A percentile compares a stretch with the other conserved stretches of the same genome.
These are phyloP conservation scores for Parnassius apollo DNA, from an alignment of 2,888 invertebrate genomes.

Conservation along the genomic window DNA sequence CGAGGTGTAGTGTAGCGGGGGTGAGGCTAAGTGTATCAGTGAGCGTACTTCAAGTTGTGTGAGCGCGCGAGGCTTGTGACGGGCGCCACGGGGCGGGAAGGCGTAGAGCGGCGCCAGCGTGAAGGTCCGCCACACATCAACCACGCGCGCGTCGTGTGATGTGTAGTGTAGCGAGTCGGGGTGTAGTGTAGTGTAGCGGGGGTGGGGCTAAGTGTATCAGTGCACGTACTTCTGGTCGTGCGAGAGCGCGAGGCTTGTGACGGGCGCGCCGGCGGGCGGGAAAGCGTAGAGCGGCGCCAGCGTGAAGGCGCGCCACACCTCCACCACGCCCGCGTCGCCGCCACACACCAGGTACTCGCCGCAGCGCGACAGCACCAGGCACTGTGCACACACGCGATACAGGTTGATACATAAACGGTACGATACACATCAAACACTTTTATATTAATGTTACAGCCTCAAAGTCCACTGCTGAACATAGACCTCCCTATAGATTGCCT, in stretches of 20 bases:
- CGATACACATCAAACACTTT: no score
- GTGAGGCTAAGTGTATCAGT: neutral
- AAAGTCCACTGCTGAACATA: no score
- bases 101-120: slow-evolving; percentile 81
- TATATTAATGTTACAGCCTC: no score
- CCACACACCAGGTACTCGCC: slow-evolving; percentile 99
- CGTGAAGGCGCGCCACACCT: slow-evolving; percentile 99
- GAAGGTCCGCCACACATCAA: slow-evolving; percentile 99
- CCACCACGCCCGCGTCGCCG: slow-evolving; percentile 97
- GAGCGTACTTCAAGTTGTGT: slow-evolving; percentile 95
- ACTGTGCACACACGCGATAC: slow-evolving; percentile 75
- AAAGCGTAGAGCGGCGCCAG: slow-evolving; percentile 98
- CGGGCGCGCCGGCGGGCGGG: slow-evolving; percentile 97
- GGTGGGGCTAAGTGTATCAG: neutral
- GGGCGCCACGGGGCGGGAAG: slow-evolving; percentile 80
- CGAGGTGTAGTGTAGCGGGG: neutral
- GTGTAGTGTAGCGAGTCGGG: no score
- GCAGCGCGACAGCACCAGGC: slow-evolving; percentile 96
- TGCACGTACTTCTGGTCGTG: slow-evolving; percentile 95
- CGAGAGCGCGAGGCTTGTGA: slow-evolving; percentile 95
- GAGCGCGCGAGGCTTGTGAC: slow-evolving; percentile 96
- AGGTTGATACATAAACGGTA: no score
- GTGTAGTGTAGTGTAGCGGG: no score
- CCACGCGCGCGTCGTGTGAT: slow-evolving; percentile 82
- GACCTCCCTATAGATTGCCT: no score